Base-by-base conservation (phyloP, 2,113 vertebrate genomes). In the Neogale vison region DNA sequence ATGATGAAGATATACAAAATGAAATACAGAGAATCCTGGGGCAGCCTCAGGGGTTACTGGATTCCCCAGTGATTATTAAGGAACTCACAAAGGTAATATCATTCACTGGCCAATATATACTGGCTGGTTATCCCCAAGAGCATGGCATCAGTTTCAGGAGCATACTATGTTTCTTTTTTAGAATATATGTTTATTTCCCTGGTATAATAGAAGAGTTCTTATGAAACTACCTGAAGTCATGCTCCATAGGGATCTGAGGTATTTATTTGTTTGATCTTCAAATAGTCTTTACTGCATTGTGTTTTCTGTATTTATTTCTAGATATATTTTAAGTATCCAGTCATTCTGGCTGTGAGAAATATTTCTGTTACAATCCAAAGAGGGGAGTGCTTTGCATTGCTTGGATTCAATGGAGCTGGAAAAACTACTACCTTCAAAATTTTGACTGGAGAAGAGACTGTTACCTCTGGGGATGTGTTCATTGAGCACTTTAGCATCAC, bases 381-480 rank as follows among this genome's bases (percentile, higher is more conserved):
- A 67, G 99, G 99, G 1, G 99, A 99, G 63, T 99, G 99, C 96
- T 99, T 99, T 55, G 99, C 99, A 63, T 98, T 99, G 45, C 99
- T 99, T 55, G 99, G 99, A 93, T 99, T 99, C 98, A 99, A 99
- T 0, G 99, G 99, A 65, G 99, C 99, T 0, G 99, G 99, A 31
- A 99, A 99, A 98, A 99, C 99, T 82, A 99, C 99, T 8, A 99
- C 99, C 29, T 99, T 99, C 98, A 99, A 99, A 98, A 99, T 99
- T 99, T 98, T 99, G 98, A 99, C 99, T 0, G 99, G 99, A 1
- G 99, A 99, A 0, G 99, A 99, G 98, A 99, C 96, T 4, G 98
- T 99, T 65, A 99, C 99, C 0, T 99, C 99, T 0, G 99, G 99
- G 12, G 99, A 99, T 0, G 99, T 99, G 88, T 99, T 99, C 84